Evolutionary conservation across 1,140 invertebrate species (phyloP).

Genomic region (Meloidogyne hapla): DNA sequence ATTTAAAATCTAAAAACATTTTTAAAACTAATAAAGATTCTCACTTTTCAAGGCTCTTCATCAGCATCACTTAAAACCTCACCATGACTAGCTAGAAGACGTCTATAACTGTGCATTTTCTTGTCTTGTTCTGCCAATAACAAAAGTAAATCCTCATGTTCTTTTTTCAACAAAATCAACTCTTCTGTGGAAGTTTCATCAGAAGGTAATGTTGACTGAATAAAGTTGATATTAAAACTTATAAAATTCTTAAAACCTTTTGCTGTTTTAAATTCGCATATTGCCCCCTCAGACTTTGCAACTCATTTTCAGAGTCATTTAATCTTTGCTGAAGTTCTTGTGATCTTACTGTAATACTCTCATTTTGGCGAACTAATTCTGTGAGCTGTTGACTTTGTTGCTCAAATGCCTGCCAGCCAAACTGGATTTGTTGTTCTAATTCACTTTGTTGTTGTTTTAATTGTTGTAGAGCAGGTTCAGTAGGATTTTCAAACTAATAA

Average conservation of each 20-base stretch:
- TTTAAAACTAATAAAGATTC: too few relatives aligned
- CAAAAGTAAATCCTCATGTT: conserved; percentile 84
- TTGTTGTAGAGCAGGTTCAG: conserved; percentile 47
- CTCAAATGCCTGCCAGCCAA: conserved; percentile 59
- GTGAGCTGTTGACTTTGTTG: conserved; percentile 41
- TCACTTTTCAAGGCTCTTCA: conserved; percentile 35
- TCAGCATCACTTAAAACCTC: conserved; percentile 64
- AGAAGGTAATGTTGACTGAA: not conserved
- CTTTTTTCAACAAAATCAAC: conserved; percentile 75
- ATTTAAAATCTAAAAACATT: too few relatives aligned
- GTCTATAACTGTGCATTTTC: conserved; percentile 75
- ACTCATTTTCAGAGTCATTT: not conserved
- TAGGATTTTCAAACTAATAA: conserved; percentile 49
- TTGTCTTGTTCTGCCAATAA: conserved; percentile 80
- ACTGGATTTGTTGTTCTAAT: conserved; percentile 55
- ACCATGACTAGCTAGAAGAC: conserved; percentile 73
- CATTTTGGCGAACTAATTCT: conserved; percentile 21
- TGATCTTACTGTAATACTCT: conserved; percentile 1
- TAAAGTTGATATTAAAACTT: not conserved
- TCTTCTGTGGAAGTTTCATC: conserved; percentile 65
- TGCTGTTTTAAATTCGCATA: not conserved
- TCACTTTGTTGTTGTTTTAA: conserved; percentile 38
- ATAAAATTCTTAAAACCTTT: conserved; percentile 15
- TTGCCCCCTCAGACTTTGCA: conserved; percentile 9
- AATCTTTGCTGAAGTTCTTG: conserved; percentile 23